Base-by-base conservation (phyloP, 2,888 invertebrate genomes). In the Dione juno region DNA sequence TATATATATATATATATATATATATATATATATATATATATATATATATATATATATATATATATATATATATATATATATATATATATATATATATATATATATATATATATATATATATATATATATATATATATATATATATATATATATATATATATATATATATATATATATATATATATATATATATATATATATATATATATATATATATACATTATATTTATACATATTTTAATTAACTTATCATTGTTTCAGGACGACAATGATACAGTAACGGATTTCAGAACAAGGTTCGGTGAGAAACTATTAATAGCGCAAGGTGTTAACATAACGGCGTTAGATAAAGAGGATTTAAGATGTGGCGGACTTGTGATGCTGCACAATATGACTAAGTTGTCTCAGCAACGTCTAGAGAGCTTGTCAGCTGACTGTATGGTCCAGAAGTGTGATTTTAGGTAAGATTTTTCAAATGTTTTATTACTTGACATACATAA, bases 361-460 rank as follows among this genome's bases (percentile, higher is more conserved):
- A 92, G 96, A 75, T 97, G 96, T 81, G 96, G 96, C 63, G 96
- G 96, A 10, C 88, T 95, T 16, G 96, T 96, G 0, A 90, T 95
- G 80, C 90, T 94, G 41, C 95, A 96, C 57, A 96, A 96, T 78
- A 94, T 95, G 86, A 95, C 95, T 2, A 93, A 93, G 77, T 80
- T 91, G 35, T 94, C 94, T 8, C 93, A 94, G 76, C 91, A 92
- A 76, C 87, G 94, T 45, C 84, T 96, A 3, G 94, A 94, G 78
- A 93, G 94, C 57, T 89, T 95, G 77, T 94, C 96, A 1, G 94
- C 94, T 6, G 95, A 95, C 78, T 97, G 96, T 80, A 96, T 96
- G 94, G 94, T 96, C 63, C 96, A 96, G 82, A 96, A 95, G 82
- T 97, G 96, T 84, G 94, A 95, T 74, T 97, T 97, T 82, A 94